These are phyloP conservation scores for Tryphoninae sp. DNA, from an alignment of 2,888 invertebrate genomes.

Conservation along the genomic window DNA sequence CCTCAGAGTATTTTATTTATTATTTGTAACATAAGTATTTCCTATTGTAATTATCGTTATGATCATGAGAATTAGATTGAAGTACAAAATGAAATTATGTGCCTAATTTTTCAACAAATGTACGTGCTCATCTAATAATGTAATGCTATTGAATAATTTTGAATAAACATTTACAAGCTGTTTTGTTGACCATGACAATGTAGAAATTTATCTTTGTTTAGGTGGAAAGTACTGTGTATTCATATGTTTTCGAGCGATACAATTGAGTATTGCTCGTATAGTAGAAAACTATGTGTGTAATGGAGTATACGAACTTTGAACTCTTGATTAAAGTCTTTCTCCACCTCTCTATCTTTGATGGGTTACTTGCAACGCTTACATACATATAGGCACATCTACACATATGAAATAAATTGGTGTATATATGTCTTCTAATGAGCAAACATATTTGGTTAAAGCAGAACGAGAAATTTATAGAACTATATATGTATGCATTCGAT, in stretches of 20 bases:
- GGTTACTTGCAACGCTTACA: background rate
- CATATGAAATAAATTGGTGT: background rate
- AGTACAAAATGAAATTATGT: background rate
- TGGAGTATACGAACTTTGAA: conserved; percentile 42
- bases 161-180: background rate
- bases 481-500: conserved; percentile 15
- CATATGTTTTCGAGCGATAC: background rate
- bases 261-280: background rate
- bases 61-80: background rate
- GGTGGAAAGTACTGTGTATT: background rate
- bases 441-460: conserved; percentile 19
- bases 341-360: conserved; percentile 2
- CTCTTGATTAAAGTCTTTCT: conserved; percentile 36
- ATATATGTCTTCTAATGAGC: background rate
- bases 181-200: background rate
- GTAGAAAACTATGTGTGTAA: conserved; percentile 9
- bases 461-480: conserved; percentile 26
- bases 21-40: background rate
- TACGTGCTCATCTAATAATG: background rate
- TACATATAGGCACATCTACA: background rate
- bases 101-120: background rate
- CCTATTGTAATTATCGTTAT: too few relatives aligned
- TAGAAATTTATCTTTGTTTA: background rate
- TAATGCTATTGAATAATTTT: background rate
- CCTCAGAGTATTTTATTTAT: background rate